A percentile compares a stretch with the other conserved stretches of the same genome.
Conservation (phyloP, 2,797 vertebrate species). For the Brotogeris chrysoptera region DNA sequence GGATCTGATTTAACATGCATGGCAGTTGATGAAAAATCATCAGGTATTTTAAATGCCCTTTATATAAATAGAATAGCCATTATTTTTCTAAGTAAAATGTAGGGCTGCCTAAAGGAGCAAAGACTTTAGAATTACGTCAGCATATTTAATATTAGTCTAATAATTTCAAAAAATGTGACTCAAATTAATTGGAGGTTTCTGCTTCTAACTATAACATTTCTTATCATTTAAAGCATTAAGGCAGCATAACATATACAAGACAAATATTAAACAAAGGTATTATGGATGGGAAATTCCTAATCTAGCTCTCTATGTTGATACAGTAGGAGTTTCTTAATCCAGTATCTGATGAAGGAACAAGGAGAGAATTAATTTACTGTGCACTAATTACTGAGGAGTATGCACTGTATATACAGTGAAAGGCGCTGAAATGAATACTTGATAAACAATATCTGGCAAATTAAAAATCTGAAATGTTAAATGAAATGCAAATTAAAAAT, state of each 20-base stretch:
- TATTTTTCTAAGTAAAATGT: neutral
- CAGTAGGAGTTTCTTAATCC: constrained; percentile 74
- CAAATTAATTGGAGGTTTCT: constrained; percentile 58
- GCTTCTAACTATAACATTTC: constrained; percentile 56
- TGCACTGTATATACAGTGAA: constrained; percentile 71
- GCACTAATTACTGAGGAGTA: constrained; percentile 77
- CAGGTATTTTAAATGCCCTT: neutral
- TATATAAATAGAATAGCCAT: neutral
- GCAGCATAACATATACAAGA: constrained; percentile 49
- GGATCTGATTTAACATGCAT: neutral
- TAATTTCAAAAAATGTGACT: constrained; percentile 53
- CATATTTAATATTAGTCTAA: constrained; percentile 7
- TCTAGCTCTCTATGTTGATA: constrained; percentile 60
- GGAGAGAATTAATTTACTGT: constrained; percentile 79
- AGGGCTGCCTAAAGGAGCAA: neutral
- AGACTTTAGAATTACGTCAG: neutral
- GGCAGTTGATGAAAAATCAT: neutral
- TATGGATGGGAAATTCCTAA: constrained; percentile 62
- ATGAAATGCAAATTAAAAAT: constrained; percentile 84
- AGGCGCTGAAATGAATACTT: constrained; percentile 77
- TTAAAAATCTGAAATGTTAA: constrained; percentile 82
- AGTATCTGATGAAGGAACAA: constrained; percentile 78
- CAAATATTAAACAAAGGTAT: constrained; percentile 70
- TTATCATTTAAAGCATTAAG: constrained; percentile 64
- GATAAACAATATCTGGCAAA: constrained; percentile 83